Evolutionary conservation across 2,888 invertebrate species (phyloP).

Genomic region (Orthosia gracilis): DNA sequence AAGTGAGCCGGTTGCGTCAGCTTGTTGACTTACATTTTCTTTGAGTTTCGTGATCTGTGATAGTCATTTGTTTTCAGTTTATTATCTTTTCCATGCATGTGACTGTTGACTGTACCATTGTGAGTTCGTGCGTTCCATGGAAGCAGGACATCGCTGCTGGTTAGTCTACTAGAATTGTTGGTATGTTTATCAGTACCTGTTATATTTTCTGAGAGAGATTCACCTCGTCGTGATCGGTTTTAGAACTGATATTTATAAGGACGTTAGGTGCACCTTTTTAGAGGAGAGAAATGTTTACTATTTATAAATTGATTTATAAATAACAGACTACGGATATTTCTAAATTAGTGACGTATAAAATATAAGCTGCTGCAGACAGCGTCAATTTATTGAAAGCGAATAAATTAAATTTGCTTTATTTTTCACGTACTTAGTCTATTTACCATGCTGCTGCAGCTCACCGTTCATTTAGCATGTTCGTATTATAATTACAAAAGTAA

Average conservation of each 20-base stretch:
- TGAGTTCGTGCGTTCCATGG: slow-evolving; percentile 12
- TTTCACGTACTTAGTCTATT: slow-evolving; percentile 1
- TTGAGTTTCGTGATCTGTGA: slow-evolving; percentile 15
- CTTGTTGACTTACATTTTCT: slow-evolving; percentile 36
- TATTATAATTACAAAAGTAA: slow-evolving; percentile 48
- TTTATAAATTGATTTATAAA: not conserved
- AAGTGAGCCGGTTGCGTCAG: slow-evolving; percentile 30
- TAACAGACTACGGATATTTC: not conserved
- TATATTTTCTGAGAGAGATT: slow-evolving; percentile 5
- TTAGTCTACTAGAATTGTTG: slow-evolving; percentile 5
- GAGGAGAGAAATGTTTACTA: slow-evolving; percentile 16
- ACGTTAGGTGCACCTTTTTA: slow-evolving; percentile 3
- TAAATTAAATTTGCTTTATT: not conserved
- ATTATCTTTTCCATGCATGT: not conserved
- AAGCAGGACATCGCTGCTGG: not conserved
- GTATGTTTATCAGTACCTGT: slow-evolving; percentile 43
- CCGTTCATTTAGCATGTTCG: slow-evolving; percentile 16
- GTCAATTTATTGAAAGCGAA: not conserved
- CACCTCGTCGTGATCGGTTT: not conserved
- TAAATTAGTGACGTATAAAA: not conserved
- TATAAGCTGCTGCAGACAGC: not conserved
- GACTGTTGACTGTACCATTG: slow-evolving; percentile 16
- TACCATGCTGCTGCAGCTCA: not conserved
- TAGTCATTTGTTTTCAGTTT: slow-evolving; percentile 21
- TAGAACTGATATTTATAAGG: not conserved